phyloP scores from a whole-genome alignment of 2,797 vertebrate genomes.

The Protosalanx chinensis region DNA sequence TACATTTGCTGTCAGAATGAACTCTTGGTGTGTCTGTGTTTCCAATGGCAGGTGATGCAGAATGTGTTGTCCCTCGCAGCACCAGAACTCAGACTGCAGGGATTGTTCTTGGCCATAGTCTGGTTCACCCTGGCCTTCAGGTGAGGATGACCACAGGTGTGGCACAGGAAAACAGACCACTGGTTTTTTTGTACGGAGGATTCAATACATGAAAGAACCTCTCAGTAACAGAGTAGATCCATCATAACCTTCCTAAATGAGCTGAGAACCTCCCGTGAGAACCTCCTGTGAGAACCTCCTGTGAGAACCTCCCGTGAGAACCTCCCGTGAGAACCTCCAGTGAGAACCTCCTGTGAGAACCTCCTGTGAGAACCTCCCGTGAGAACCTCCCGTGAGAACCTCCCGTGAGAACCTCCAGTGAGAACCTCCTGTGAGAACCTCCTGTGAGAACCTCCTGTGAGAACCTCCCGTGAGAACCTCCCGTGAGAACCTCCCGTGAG shows the following conservation, averaged over 20 bases:
- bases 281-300: neutral
- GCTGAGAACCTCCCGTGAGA: neutral
- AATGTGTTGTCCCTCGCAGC: slow-evolving; percentile 86
- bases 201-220: neutral
- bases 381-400: neutral
- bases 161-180: neutral
- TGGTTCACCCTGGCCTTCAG: slow-evolving; percentile 98
- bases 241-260: too few relatives aligned
- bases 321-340: too few relatives aligned
- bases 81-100: slow-evolving; percentile 85
- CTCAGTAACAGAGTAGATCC: too few relatives aligned
- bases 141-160: slow-evolving; percentile 62
- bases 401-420: neutral
- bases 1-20: too few relatives aligned
- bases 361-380: neutral
- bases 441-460: neutral
- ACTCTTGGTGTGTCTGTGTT: neutral
- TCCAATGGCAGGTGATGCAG: slow-evolving; percentile 83
- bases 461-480: too few relatives aligned
- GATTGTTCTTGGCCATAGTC: slow-evolving; percentile 88
- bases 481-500: neutral
- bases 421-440: neutral
- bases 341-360: neutral
- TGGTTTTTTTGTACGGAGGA: neutral
- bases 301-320: neutral